phyloP scores from a whole-genome alignment of 2,888 invertebrate genomes.

The Nematopogon swammerdamellus region DNA sequence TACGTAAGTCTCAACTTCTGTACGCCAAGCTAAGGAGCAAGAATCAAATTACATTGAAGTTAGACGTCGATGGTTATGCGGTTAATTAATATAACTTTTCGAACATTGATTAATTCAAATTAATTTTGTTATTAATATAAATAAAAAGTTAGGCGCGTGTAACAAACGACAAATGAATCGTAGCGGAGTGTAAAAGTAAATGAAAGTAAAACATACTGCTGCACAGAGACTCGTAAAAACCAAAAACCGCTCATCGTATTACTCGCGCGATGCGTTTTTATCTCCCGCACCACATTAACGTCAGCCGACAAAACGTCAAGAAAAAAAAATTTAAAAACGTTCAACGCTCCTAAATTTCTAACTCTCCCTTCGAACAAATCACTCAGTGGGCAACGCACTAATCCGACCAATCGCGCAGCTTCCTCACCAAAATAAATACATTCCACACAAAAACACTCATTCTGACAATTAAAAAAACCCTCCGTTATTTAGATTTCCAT shows the following conservation, averaged over 20 bases:
- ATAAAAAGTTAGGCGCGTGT: too few species aligned
- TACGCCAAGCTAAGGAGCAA: too few species aligned
- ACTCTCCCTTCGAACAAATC: neutral
- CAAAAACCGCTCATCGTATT: neutral
- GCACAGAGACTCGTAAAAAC: too few species aligned
- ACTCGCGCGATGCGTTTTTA: neutral
- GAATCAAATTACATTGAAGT: too few species aligned
- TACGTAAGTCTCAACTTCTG: too few species aligned
- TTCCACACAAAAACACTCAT: slow-evolving; percentile 36
- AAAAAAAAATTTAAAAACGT: neutral
- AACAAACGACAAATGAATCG: too few species aligned
- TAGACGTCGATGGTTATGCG: too few species aligned
- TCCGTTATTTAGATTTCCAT: slow-evolving; percentile 50
- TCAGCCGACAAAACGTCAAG: neutral
- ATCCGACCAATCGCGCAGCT: neutral
- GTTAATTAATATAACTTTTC: too few species aligned
- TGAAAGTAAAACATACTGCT: too few species aligned
- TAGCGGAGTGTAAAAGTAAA: too few species aligned
- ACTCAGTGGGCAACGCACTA: neutral
- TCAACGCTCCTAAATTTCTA: neutral
- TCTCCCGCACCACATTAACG: neutral
- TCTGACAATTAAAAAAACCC: slow-evolving; percentile 47
- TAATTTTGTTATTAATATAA: too few species aligned
- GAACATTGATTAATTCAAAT: too few species aligned
- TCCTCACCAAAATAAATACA: slow-evolving; percentile 43